phyloP scores from a whole-genome alignment of 2,888 invertebrate species.

The Metalampra italica region DNA sequence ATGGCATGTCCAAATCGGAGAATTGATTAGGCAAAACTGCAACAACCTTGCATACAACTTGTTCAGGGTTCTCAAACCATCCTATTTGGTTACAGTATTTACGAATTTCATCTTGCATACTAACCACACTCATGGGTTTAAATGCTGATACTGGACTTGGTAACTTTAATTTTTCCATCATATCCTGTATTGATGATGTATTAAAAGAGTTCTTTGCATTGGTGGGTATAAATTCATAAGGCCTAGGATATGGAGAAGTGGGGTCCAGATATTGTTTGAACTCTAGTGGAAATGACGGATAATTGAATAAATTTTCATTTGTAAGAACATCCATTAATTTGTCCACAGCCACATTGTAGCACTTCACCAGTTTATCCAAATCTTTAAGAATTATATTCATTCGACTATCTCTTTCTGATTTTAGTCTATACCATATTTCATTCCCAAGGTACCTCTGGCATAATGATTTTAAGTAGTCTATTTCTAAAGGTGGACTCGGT shows the following conservation, averaged over 20 bases:
- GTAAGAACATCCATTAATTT: conserved; percentile 79
- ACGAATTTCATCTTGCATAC: conserved; percentile 66
- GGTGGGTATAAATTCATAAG: conserved; percentile 82
- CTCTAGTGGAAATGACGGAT: conserved; percentile 82
- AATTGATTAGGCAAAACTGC: conserved; percentile 58
- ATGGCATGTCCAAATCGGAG: conserved; percentile 50
- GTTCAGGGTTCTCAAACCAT: conserved; percentile 65
- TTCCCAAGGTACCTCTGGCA: conserved; percentile 78
- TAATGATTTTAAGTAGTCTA: conserved; percentile 76
- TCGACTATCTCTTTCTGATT: conserved; percentile 47
- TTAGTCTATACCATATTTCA: conserved; percentile 80
- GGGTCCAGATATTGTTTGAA: conserved; percentile 75
- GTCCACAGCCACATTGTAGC: conserved; percentile 83
- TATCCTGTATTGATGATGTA: conserved; percentile 63
- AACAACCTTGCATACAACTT: conserved; percentile 71
- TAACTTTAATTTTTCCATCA: conserved; percentile 77
- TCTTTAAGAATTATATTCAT: conserved; percentile 69
- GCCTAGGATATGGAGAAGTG: conserved; percentile 77
- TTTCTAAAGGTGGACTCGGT: conserved; percentile 73
- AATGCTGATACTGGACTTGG: conserved; percentile 65
- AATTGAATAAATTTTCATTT: conserved; percentile 77
- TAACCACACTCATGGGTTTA: conserved; percentile 54
- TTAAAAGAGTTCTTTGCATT: conserved; percentile 77
- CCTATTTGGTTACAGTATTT: conserved; percentile 73
- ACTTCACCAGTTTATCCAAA: conserved; percentile 77